Evolutionary conservation across 2,113 vertebrate species (phyloP).

Genomic region (Anguilla rostrata): DNA sequence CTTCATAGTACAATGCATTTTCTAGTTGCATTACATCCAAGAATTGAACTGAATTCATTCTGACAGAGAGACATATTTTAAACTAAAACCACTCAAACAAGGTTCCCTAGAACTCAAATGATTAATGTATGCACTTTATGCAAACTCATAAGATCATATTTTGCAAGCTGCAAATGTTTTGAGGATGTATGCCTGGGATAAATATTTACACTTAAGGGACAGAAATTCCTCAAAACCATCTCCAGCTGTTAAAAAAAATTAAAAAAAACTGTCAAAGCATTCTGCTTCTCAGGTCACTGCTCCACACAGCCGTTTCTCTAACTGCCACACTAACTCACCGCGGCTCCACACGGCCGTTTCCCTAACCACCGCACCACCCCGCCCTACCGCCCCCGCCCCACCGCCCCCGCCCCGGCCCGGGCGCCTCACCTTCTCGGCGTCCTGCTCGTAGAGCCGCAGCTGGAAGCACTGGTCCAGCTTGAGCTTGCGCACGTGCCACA

Average conservation of each 20-base stretch:
- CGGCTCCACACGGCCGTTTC: not conserved
- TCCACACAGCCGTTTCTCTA: not conserved
- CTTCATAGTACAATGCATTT: not conserved
- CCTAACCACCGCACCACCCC: not conserved
- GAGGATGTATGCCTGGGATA: not conserved
- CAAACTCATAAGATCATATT: not conserved
- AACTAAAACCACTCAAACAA: not conserved
- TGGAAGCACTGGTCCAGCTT: conserved; percentile 92
- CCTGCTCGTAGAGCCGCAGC: conserved; percentile 93
- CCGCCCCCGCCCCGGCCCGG: not conserved
- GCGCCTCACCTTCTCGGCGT: conserved; percentile 88
- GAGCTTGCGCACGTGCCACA: conserved; percentile 84
- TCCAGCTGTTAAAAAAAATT: not conserved
- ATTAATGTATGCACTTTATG: not conserved
- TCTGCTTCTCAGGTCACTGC: not conserved
- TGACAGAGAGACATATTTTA: not conserved
- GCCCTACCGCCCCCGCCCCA: not conserved
- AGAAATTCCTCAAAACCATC: not conserved
- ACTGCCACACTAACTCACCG: no score
- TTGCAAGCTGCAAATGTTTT: not conserved
- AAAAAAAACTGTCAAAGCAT: not conserved
- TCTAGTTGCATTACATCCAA: not conserved
- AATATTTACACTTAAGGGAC: not conserved
- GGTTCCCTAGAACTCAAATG: not conserved
- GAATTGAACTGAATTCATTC: not conserved